A percentile compares a stretch with the other conserved stretches of the same genome.
phyloP scores from a whole-genome alignment of 2,888 invertebrate species.

The Sminthurinus aureus region DNA sequence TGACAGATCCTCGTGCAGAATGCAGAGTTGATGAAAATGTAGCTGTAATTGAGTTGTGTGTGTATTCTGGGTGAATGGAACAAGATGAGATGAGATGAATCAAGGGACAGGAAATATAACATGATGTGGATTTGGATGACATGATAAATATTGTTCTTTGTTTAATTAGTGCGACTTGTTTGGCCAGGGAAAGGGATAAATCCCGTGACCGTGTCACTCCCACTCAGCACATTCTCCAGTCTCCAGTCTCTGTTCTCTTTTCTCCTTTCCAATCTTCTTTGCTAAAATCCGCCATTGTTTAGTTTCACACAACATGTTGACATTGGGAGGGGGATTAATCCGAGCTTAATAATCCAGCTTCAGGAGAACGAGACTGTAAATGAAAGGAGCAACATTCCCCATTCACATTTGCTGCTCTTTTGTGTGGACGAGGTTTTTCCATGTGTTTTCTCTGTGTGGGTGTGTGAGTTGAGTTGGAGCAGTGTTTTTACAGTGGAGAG shows the following conservation, averaged over 20 bases:
- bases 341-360: no score
- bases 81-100: no score
- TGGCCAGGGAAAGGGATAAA: neutral
- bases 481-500: neutral
- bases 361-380: neutral
- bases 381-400: slow-evolving; percentile 3
- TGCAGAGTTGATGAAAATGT: neutral
- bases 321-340: neutral
- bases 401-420: neutral
- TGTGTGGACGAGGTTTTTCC: no score
- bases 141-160: slow-evolving; percentile 35
- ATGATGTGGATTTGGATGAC: neutral
- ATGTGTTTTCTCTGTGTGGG: no score
- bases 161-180: slow-evolving; percentile 21
- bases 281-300: no score
- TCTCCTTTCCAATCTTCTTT: no score
- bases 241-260: neutral
- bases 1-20: no score
- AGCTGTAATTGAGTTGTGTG: no score
- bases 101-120: no score
- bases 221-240: neutral
- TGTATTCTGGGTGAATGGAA: no score
- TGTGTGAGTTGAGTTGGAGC: neutral
- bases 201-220: neutral
- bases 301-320: no score